Base-by-base conservation (phyloP, 2,888 invertebrate species). In the Pegoplata infirma region DNA sequence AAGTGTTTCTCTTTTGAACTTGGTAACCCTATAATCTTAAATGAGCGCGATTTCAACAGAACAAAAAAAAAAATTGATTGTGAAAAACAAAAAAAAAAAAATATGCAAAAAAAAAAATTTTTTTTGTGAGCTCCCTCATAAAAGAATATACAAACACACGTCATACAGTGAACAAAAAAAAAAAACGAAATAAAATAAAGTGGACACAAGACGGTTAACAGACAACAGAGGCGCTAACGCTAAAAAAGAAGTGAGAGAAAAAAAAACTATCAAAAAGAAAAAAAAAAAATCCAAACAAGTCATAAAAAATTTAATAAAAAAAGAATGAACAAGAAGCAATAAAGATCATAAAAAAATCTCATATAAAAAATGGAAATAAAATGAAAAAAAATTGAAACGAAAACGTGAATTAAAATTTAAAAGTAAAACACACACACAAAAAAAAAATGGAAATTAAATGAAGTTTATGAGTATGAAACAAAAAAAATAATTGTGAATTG, bases 401-500 rank as follows among this genome's bases (percentile, higher is more conserved):
- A 82, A 85, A 82, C 80, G 75, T 80, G 76, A 81, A 81, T 81
- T 82, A 85, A 81, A 81, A 79, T 63, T 59, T 68, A 63, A 63
- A 82, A 81, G 75, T 82, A 84, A 80, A 82, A 81, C 72, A 83
- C 68, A 81, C 76, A 78, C 58, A 74, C 28, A 10, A 6, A 5
- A 55, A 68, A 69, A 67, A 75, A 74, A 36, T 56, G 36, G 5
- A 68, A 68, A 63, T 61, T 53, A 61, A 61, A 75, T 59, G 49
- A 59, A 59, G 53, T 75, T 75, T 68, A 55, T 44, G n/a, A 55
- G 68, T 46, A 49, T 8, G 19, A 28, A 59, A 40, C 44, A 74
- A 53, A 53, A 53, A 25, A 2, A 28, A 19, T 10, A 4, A 16
- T 56, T 74, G 19, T 72, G 66, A 25, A 2, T 19, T 25, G 16